A percentile compares a stretch with the other conserved stretches of the same genome.
Evolutionary conservation across 2,888 invertebrate species (phyloP).

Genomic region (Aporophyla lueneburgensis): DNA sequence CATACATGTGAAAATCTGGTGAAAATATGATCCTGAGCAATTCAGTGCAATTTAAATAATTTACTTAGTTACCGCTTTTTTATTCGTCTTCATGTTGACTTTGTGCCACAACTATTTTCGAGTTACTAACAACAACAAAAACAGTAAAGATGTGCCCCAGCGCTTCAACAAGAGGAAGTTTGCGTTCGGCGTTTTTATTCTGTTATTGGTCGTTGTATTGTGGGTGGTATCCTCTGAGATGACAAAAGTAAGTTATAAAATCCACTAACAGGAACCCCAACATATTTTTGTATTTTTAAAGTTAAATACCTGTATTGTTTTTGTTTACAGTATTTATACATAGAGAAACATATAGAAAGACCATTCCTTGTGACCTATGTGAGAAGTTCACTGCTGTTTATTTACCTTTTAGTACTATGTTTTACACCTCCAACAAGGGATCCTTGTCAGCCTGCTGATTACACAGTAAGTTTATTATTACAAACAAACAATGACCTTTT

Average conservation of each 20-base stretch:
- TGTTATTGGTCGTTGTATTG: constrained; percentile 97
- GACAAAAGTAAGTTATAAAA: constrained; percentile 93
- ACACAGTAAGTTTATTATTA: constrained; percentile 91
- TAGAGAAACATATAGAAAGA: constrained; percentile 96
- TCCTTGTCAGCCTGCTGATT: constrained; percentile 94
- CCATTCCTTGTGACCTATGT: constrained; percentile 99
- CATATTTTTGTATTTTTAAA: background rate
- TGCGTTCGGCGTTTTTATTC: constrained; percentile 95
- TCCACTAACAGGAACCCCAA: background rate
- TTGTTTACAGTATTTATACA: constrained; percentile 95
- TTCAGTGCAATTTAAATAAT: constrained; percentile 60
- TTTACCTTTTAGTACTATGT: constrained; percentile 97
- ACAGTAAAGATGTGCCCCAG: constrained; percentile 82
- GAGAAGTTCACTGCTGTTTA: constrained; percentile 97
- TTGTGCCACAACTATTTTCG: constrained; percentile 89
- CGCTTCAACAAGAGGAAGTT: constrained; percentile 89
- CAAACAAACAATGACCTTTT: constrained; percentile 12
- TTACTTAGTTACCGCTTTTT: constrained; percentile 57
- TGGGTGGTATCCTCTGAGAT: constrained; percentile 99
- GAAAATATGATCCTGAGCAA: constrained; percentile 66
- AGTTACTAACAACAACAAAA: constrained; percentile 83
- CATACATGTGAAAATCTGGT: constrained; percentile 60
- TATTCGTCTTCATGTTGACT: constrained; percentile 87
- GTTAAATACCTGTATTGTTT: constrained; percentile 51
- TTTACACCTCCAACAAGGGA: constrained; percentile 97